These are phyloP conservation scores for Myrmophylax atrothorax DNA, from an alignment of 2,113 vertebrate species.

Conservation along the genomic window DNA sequence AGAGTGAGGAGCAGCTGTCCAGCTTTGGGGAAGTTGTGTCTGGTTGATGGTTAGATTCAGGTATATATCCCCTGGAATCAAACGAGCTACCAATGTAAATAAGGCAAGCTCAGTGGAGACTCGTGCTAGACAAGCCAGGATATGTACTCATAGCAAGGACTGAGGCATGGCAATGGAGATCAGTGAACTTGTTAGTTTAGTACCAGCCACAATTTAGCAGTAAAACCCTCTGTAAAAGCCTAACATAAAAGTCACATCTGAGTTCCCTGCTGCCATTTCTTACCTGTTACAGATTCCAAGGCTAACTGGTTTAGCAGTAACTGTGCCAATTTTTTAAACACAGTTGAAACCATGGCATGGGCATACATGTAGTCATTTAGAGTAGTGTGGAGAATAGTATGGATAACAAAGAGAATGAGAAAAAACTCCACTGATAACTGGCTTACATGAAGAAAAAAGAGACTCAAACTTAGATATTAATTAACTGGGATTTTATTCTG, in stretches of 20 bases:
- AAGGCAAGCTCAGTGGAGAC: neutral
- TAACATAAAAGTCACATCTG: neutral
- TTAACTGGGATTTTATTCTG: slow-evolving; percentile 8
- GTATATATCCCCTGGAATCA: neutral
- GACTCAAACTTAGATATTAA: neutral
- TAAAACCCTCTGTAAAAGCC: neutral
- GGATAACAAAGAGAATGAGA: neutral
- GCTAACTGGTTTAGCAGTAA: neutral
- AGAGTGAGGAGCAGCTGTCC: neutral
- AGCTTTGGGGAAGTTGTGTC: neutral
- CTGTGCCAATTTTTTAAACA: neutral
- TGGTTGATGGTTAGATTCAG: neutral
- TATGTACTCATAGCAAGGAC: neutral
- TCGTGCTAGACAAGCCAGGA: neutral
- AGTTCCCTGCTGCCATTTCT: neutral
- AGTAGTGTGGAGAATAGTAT: neutral
- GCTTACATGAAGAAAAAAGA: neutral
- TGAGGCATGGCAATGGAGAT: neutral
- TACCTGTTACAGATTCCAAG: neutral
- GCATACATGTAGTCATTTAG: neutral
- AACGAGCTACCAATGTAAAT: neutral
- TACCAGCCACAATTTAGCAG: neutral
- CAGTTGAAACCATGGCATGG: neutral
- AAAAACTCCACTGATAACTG: neutral
- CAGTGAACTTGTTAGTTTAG: neutral